A percentile compares a stretch with the other conserved stretches of the same genome.
These are phyloP conservation scores for Crax fasciolata DNA, from an alignment of 2,797 vertebrate species.

Conservation along the genomic window DNA sequence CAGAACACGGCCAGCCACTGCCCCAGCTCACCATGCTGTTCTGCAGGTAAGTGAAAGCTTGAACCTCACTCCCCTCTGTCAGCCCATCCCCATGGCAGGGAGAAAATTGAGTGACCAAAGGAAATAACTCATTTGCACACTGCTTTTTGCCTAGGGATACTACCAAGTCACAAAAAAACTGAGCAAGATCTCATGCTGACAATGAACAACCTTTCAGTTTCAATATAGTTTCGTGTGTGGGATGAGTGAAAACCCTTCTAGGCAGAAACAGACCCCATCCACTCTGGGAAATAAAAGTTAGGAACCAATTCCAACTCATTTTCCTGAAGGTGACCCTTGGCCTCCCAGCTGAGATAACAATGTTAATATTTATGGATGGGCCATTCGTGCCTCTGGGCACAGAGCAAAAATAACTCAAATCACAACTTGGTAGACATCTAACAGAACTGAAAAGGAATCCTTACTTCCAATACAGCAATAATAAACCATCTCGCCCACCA, in stretches of 20 bases:
- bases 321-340: constrained; percentile 65
- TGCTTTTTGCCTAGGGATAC: not conserved
- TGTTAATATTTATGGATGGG: constrained; percentile 65
- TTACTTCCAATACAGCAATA: not conserved
- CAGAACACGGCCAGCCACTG: not conserved
- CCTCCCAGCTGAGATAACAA: constrained; percentile 75
- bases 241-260: constrained; percentile 43
- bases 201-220: constrained; percentile 9
- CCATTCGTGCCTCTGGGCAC: constrained; percentile 59
- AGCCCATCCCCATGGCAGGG: fast-evolving
- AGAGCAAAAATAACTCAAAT: constrained; percentile 63
- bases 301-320: constrained; percentile 55
- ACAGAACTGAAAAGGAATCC: not conserved
- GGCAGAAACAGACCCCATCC: constrained; percentile 25
- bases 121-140: not conserved
- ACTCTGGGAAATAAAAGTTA: constrained; percentile 61
- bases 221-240: not conserved
- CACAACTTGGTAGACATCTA: constrained; percentile 51
- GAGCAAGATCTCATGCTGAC: not conserved
- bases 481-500: not conserved
- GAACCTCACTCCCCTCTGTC: not conserved
- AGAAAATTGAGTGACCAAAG: not conserved
- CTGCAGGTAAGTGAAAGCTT: not conserved
- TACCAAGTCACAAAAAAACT: not conserved
- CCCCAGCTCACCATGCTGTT: not conserved